phyloP scores from a whole-genome alignment of 2,797 vertebrate genomes.

The Rhynchotus rufescens region DNA sequence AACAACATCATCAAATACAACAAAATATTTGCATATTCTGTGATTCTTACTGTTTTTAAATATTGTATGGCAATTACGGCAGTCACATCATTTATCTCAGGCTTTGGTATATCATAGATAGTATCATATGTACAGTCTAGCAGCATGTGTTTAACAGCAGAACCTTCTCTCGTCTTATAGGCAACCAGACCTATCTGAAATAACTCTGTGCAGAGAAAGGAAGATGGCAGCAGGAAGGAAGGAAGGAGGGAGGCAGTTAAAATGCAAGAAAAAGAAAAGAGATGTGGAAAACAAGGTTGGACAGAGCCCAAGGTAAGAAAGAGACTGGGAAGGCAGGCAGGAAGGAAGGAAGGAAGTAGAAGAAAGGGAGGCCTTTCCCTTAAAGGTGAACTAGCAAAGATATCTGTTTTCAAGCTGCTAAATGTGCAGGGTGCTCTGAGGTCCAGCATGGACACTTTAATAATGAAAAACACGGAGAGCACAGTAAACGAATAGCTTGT shows the following conservation, averaged over 20 bases:
- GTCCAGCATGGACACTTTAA: not conserved
- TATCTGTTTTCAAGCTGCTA: not conserved
- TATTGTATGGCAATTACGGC: not conserved
- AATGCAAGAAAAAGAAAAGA: not conserved
- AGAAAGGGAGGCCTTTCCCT: not conserved
- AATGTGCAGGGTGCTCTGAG: not conserved
- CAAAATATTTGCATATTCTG: not conserved
- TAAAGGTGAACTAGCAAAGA: not conserved
- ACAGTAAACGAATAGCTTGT: not conserved
- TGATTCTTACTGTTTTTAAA: not conserved
- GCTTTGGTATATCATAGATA: not conserved
- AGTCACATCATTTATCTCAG: not conserved
- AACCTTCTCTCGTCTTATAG: not conserved
- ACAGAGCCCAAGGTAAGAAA: not conserved
- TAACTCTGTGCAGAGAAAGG: not conserved
- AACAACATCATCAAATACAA: not conserved
- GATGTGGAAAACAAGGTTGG: not conserved
- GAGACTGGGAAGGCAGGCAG: not conserved
- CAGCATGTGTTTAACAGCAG: not conserved
- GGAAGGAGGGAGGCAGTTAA: not conserved
- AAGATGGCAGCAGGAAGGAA: not conserved
- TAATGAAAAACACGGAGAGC: not conserved
- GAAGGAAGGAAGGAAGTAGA: not conserved
- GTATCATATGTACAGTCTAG: not conserved
- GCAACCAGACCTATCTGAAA: not conserved